These are phyloP conservation scores for Poeciliopsis paucimaculata DNA, from an alignment of 2,797 vertebrate genomes.

Conservation along the genomic window DNA sequence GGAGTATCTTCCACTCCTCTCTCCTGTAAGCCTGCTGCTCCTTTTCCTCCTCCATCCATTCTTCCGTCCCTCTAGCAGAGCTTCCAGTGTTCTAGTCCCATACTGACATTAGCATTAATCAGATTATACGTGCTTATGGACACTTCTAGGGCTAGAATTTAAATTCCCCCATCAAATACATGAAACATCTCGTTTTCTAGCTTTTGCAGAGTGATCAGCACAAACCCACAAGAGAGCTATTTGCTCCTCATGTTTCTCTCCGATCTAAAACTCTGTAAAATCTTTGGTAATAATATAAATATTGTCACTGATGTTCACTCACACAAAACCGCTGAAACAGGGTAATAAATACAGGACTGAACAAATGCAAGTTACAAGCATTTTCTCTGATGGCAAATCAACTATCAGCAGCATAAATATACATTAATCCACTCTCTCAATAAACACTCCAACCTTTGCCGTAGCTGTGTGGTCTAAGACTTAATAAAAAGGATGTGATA, in stretches of 20 bases:
- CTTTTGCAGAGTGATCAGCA: not conserved
- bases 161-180: not conserved
- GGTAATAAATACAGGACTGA: not conserved
- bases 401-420: not conserved
- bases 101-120: slow-evolving; percentile 14
- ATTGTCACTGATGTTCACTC: not conserved
- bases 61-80: slow-evolving; percentile 45
- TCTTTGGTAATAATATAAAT: not conserved
- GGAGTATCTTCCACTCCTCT: slow-evolving; percentile 34
- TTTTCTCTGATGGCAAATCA: not conserved
- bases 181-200: not conserved
- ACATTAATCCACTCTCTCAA: not conserved
- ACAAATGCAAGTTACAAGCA: not conserved
- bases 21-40: slow-evolving; percentile 45
- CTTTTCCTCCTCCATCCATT: slow-evolving; percentile 53
- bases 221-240: not conserved
- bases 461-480: too few species aligned
- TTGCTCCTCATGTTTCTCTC: not conserved
- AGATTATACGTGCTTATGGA: slow-evolving; percentile 15
- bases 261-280: not conserved
- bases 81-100: slow-evolving; percentile 19
- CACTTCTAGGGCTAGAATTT: slow-evolving; percentile 11
- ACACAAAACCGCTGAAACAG: not conserved
- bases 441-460: not conserved
- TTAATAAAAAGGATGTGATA: not conserved